phyloP scores from a whole-genome alignment of 2,797 vertebrate species.

The Uromys caudimaculatus region DNA sequence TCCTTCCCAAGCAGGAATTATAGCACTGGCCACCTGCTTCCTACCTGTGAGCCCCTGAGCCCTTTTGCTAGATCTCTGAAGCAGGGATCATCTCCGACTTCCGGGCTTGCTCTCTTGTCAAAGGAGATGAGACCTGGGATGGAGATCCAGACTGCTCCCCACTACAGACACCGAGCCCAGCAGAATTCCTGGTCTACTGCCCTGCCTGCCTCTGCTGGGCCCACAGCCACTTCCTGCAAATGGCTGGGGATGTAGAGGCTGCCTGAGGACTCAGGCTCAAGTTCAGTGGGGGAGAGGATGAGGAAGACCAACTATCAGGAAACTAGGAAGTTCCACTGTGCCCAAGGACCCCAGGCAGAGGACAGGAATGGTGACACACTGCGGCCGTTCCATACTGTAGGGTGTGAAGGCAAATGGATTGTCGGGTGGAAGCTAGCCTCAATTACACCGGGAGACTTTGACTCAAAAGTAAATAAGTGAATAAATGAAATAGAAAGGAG shows the following conservation, averaged over 20 bases:
- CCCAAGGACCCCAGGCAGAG: neutral
- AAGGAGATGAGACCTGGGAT: neutral
- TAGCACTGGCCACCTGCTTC: neutral
- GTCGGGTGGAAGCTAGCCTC: neutral
- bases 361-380: no score
- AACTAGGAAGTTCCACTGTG: neutral
- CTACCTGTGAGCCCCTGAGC: rapidly evolving
- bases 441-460: neutral
- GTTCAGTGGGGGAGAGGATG: neutral
- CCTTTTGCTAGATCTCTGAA: neutral
- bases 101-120: no score
- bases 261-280: neutral
- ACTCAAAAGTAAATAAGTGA: neutral
- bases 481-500: neutral
- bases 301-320: neutral
- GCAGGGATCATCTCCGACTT: neutral
- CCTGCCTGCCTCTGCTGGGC: neutral
- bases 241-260: neutral
- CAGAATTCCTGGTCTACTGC: neutral
- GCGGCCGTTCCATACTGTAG: no score
- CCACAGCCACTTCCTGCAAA: neutral
- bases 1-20: neutral
- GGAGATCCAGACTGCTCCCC: neutral
- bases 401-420: neutral
- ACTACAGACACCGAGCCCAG: neutral